Percentiles rank a stretch among this genome's conserved stretches.
phyloP scores from a whole-genome alignment of 2,113 vertebrate species.

The Diglossa brunneiventris region DNA sequence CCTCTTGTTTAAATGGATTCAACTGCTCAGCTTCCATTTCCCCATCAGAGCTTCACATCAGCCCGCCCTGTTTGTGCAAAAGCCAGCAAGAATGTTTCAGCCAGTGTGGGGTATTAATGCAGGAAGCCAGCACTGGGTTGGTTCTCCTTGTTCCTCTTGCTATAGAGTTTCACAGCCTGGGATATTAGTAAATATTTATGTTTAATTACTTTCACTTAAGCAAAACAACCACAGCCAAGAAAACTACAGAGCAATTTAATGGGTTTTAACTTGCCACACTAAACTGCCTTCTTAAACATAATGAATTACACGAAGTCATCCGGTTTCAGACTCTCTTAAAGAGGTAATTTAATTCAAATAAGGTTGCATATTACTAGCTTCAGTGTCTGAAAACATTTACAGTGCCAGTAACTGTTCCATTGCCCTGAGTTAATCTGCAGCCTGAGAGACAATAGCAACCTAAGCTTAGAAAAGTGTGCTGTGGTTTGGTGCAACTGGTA shows the following conservation, averaged over 20 bases:
- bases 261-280: conserved; percentile 54
- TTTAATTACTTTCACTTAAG: conserved; percentile 65
- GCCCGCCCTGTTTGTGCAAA: background rate
- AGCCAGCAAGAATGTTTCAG: background rate
- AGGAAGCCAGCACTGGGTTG: background rate
- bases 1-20: background rate
- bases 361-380: conserved; percentile 39
- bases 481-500: conserved; percentile 7
- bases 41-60: background rate
- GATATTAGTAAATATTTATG: conserved; percentile 67
- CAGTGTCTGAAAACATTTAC: conserved; percentile 61
- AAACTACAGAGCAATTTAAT: conserved; percentile 60
- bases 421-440: conserved; percentile 18
- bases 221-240: conserved; percentile 49
- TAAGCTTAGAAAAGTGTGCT: background rate
- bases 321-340: conserved; percentile 56
- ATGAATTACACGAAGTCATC: conserved; percentile 63
- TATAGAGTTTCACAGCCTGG: conserved; percentile 54
- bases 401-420: conserved; percentile 41
- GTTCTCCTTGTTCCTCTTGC: conserved; percentile 22
- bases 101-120: background rate
- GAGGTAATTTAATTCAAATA: conserved; percentile 68
- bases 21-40: background rate
- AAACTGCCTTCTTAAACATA: conserved; percentile 60
- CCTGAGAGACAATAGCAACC: conserved; percentile 31